phyloP scores from a whole-genome alignment of 2,888 invertebrate species.

The Papilio protenor region DNA sequence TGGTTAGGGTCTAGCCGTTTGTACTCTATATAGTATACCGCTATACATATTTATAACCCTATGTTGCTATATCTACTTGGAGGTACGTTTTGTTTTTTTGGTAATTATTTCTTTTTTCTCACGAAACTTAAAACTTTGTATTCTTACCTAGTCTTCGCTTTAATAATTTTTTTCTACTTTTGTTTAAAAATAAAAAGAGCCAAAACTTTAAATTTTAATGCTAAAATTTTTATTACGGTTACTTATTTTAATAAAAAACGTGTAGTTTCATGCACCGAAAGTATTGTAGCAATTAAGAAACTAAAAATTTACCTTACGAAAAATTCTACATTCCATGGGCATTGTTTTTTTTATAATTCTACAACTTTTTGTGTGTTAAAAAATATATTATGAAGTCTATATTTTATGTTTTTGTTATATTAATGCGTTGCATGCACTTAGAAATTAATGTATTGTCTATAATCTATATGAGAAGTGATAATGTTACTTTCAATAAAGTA shows the following conservation, averaged over 20 bases:
- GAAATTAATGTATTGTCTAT: background rate
- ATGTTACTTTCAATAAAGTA: background rate
- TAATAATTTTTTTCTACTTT: conserved; percentile 37
- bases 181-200: conserved; percentile 12
- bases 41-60: conserved; percentile 12
- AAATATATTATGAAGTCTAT: background rate
- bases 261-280: background rate
- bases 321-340: background rate
- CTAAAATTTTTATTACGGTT: conserved; percentile 9
- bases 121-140: conserved; percentile 20
- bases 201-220: conserved; percentile 10
- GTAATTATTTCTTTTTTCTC: conserved; percentile 40
- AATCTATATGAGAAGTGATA: background rate
- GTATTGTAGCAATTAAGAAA: conserved; percentile 19
- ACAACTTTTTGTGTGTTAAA: background rate
- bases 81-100: conserved; percentile 12
- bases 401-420: background rate
- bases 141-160: conserved; percentile 19
- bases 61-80: background rate
- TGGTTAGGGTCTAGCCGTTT: conserved; percentile 66
- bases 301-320: conserved; percentile 4
- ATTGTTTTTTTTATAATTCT: background rate
- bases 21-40: conserved; percentile 42
- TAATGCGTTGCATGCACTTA: no score
- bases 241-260: conserved; percentile 10